Base-by-base conservation (phyloP, 2,888 invertebrate species). In the Drosophila seclusa region DNA sequence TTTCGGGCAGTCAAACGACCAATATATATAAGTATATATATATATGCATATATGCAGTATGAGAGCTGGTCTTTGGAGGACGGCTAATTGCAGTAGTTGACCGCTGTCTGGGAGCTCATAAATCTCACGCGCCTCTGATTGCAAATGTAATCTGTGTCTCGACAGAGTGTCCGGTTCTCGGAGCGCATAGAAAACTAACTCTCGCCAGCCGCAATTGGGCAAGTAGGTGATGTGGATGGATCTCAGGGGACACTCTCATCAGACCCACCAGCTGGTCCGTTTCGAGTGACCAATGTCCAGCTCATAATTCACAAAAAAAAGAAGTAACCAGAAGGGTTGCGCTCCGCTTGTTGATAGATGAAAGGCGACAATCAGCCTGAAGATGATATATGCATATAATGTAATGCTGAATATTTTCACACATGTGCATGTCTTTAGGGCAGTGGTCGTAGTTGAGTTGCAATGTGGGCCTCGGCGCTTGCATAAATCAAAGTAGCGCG, bases 91-190 rank as follows among this genome's bases (percentile, higher is more conserved):
- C 82, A 73, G 45, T 68, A 57, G 75, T 55, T 54, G 67, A n/a
- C 65, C 52, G 55, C 27, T 45, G 77, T 66, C 78, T 40, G 68
- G 55, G 68, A 68, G 66, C 77, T 59, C 78, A 82, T 87, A 83
- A 88, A 88, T 87, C 87, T 87, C 88, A 83, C 86, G 83, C 61
- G 80, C 86, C 82, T 88, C 88, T 73, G 72, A 79, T 86, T 77
- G 77, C 83, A 63, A 21, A 59, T 40, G 24, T 50, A 63, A 72
- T 49, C 45, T 24, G 27, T 45, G 55, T 42, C 52, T 52, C 54
- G 32, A 45, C 61, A 48, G 32, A 70, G 83, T 83, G 76, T 82
- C 78, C 80, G 55, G 66, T 59, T 80, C 68, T 21, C 29, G 67
- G 73, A 77, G 81, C 78, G 80, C 76, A 78, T 85, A 81, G 86